Conservation (phyloP, 2,113 vertebrate genomes). For the Stegostoma tigrinum region DNA sequence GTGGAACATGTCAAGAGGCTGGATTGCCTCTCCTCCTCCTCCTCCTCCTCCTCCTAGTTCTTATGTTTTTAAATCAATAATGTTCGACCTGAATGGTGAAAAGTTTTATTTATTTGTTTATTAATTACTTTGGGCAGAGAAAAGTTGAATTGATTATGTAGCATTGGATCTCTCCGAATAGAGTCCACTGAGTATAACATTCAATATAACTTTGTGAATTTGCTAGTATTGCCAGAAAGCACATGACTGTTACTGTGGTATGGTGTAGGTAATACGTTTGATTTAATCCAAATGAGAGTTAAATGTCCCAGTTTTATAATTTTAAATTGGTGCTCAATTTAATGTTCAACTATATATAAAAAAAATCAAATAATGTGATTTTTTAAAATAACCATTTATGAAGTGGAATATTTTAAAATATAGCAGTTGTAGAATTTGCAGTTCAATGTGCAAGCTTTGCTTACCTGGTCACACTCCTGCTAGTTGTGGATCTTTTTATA, state of each 20-base stretch:
- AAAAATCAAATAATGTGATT: neutral
- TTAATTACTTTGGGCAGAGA: neutral
- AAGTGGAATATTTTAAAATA: neutral
- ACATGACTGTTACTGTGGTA: neutral
- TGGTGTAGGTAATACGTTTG: neutral
- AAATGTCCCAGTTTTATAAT: neutral
- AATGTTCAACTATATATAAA: neutral
- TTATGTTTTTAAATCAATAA: neutral
- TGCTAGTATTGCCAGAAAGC: neutral
- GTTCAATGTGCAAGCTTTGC: neutral
- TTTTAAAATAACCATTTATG: neutral
- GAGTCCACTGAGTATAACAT: neutral
- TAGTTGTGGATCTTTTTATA: neutral
- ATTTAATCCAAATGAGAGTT: neutral
- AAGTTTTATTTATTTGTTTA: neutral
- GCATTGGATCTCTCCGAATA: neutral
- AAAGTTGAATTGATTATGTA: neutral
- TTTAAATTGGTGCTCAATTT: neutral
- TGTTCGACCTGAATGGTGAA: neutral
- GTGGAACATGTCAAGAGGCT: too few relatives aligned
- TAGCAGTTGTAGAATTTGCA: neutral
- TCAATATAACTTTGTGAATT: neutral
- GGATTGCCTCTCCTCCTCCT: too few relatives aligned
- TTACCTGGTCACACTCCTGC: neutral
- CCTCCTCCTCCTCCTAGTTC: too few relatives aligned